Evolutionary conservation across 2,797 vertebrate species (phyloP).

Genomic region (Dendrocincla fuliginosa): DNA sequence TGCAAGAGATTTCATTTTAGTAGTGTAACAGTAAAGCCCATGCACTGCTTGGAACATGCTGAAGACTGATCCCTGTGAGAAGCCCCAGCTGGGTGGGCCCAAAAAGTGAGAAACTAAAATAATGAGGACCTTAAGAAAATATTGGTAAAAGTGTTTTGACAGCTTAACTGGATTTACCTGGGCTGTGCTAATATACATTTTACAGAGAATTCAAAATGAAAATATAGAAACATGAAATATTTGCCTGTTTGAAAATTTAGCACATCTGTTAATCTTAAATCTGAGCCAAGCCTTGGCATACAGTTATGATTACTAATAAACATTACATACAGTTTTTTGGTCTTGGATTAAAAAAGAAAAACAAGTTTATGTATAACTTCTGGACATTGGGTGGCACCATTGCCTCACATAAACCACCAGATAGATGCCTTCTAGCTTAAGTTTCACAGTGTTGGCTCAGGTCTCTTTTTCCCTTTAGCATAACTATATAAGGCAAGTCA

Average conservation of each 20-base stretch:
- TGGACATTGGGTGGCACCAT: constrained; percentile 54
- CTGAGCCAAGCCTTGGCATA: not conserved
- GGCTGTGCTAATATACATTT: not conserved
- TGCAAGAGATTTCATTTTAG: not conserved
- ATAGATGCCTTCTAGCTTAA: not conserved
- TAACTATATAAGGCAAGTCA: constrained; percentile 20
- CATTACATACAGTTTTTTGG: not conserved
- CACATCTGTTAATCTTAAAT: not conserved
- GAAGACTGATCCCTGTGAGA: not conserved
- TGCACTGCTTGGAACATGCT: not conserved
- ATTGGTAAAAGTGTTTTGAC: not conserved
- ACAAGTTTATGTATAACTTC: not conserved
- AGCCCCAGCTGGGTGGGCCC: too few species aligned
- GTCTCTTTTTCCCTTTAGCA: not conserved
- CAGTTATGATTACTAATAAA: not conserved
- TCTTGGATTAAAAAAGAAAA: not conserved
- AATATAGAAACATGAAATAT: not conserved
- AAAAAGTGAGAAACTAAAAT: not conserved
- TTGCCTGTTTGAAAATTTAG: not conserved
- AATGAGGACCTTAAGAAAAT: not conserved
- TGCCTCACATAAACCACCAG: not conserved
- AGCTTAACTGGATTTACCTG: not conserved
- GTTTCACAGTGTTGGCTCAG: not conserved
- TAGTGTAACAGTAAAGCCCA: not conserved
- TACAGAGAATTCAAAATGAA: not conserved